A percentile compares a stretch with the other conserved stretches of the same genome.
Conservation (phyloP, 2,888 invertebrate genomes). For the Drosophila testacea region DNA sequence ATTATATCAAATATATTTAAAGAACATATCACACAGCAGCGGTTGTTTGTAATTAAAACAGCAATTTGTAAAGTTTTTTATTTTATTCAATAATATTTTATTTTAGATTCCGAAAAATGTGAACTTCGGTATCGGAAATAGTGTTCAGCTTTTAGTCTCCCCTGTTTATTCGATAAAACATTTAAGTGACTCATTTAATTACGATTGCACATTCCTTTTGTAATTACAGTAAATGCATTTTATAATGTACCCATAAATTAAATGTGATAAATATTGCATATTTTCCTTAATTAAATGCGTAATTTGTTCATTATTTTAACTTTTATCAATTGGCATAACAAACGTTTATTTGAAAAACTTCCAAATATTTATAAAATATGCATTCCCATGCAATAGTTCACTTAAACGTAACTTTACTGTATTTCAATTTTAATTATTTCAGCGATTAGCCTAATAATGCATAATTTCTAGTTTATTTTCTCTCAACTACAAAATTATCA, state of each 20-base stretch:
- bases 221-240: not conserved
- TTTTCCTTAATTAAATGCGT: too few relatives aligned
- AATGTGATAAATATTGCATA: too few relatives aligned
- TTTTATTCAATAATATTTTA: too few relatives aligned
- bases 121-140: not conserved
- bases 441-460: slow-evolving; percentile 45
- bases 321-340: too few relatives aligned
- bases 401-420: not conserved
- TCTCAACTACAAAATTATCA: slow-evolving; percentile 18
- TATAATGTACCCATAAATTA: not conserved
- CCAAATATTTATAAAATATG: too few relatives aligned
- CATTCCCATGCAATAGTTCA: not conserved
- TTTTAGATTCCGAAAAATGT: too few relatives aligned
- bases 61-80: not conserved
- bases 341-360: too few relatives aligned
- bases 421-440: slow-evolving; percentile 41
- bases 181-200: not conserved
- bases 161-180: not conserved
- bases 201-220: too few relatives aligned
- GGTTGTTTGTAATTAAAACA: not conserved
- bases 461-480: slow-evolving; percentile 45
- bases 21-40: not conserved
- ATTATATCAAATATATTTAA: slow-evolving; percentile 14
- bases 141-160: not conserved
- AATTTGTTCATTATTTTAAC: too few relatives aligned